Base-by-base conservation (phyloP, 2,888 invertebrate genomes). In the Amitus sp. region DNA sequence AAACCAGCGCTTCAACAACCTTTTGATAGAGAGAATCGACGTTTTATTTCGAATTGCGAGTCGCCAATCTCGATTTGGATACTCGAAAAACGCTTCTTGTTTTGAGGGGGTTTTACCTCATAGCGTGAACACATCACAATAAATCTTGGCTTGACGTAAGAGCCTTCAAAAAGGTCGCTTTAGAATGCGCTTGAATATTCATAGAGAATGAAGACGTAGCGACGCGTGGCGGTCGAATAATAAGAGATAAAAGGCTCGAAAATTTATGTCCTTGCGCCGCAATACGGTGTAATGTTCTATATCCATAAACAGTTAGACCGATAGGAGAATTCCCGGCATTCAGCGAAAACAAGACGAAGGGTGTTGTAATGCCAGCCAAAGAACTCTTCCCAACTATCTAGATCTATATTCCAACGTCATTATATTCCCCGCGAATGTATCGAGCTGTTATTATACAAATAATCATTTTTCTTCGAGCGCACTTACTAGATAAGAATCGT, bases 381-480 rank as follows among this genome's bases (percentile, higher is more conserved):
- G 27, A n/a, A 10, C 30, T 30, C 3, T 30, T 30, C n/a, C 30
- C 3, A n/a, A n/a, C 37, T 15, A 37, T 37, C 37, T 23, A 15
- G 43, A 51, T 45, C 51, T 34, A 43, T 27, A 34, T 51, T 33
- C 34, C 33, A 1, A 34, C 19, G 34, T 51, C 34, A 27, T 51
- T 51, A 23, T 45, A 51, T 37, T 37, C 37, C 23, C 15, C 37
- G 37, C 37, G 15, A 37, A 15, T 15, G n/a, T 53, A 60, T 64
- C 53, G 53, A 43, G 47, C 37, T 49, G 54, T 51, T 62, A 60
- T 64, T 60, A 55, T 42, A 47, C 50, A 54, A 60, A 60, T 54
- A 49, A 60, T 55, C 57, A 57, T 60, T 57, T 64, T 63, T 63
- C 57, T 57, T 50, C 47, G 53, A 53, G 47, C 39, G 40, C 30